Evolutionary conservation across 2,888 invertebrate genomes (phyloP).

Genomic region (Oegoconia quadripuncta): DNA sequence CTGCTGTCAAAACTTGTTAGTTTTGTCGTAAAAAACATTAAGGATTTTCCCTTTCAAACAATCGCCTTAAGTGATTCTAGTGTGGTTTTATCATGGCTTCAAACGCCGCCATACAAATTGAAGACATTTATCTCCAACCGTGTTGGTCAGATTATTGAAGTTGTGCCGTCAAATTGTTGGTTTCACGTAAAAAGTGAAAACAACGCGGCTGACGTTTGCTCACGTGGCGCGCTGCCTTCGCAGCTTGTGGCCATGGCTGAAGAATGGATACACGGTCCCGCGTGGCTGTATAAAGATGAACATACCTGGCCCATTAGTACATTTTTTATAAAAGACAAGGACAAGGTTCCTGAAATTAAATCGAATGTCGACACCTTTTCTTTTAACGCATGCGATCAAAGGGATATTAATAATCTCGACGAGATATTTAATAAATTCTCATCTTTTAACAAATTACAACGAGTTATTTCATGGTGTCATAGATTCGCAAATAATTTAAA

Average conservation of each 20-base stretch:
- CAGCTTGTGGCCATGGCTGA: neutral
- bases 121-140: neutral
- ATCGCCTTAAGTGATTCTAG: constrained; percentile 4
- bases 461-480: neutral
- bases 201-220: neutral
- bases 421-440: too few species aligned
- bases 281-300: neutral
- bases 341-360: neutral
- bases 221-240: neutral
- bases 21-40: constrained; percentile 1
- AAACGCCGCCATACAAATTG: constrained; percentile 8
- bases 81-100: constrained; percentile 13
- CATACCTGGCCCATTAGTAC: neutral
- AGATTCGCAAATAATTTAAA: neutral
- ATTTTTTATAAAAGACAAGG: neutral
- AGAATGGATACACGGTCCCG: neutral
- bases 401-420: too few species aligned
- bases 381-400: too few species aligned
- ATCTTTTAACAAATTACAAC: constrained; percentile 5
- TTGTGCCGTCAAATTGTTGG: neutral
- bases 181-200: neutral
- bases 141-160: neutral
- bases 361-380: neutral
- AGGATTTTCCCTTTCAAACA: neutral
- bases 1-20: constrained; percentile 3